These are phyloP conservation scores for mouse (Mus musculus) DNA, from an alignment of 2,113 vertebrate genomes.

Conservation along the genomic window DNA sequence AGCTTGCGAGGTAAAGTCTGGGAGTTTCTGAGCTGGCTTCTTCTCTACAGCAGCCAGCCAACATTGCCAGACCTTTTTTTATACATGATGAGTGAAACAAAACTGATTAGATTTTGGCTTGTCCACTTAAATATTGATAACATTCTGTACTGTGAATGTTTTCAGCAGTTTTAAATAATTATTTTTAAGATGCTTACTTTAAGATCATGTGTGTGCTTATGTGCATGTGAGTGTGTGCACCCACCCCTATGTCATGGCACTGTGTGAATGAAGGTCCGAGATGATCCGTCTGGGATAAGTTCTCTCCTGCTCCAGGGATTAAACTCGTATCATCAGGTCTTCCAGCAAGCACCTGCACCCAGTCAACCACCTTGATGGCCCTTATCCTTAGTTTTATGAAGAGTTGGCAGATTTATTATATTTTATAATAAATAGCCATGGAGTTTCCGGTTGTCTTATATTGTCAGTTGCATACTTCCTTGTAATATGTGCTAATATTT, in stretches of 20 bases:
- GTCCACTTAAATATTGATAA: constrained; percentile 36
- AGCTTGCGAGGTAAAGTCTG: constrained; percentile 93
- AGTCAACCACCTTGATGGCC: not conserved
- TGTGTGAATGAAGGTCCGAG: not conserved
- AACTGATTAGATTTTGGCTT: constrained; percentile 36
- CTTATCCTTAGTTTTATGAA: constrained; percentile 9
- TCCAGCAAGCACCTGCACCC: not conserved
- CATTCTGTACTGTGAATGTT: constrained; percentile 14
- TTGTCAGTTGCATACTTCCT: constrained; percentile 8
- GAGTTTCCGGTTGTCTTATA: not conserved
- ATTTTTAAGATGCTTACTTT: not conserved
- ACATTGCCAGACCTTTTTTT: constrained; percentile 38
- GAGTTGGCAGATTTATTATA: constrained; percentile 12
- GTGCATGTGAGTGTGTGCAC: not conserved
- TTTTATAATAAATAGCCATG: constrained; percentile 43
- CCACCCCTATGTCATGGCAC: not conserved
- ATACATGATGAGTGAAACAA: constrained; percentile 54
- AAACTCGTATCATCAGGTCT: not conserved
- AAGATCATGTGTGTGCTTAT: not conserved
- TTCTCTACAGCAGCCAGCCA: not conserved
- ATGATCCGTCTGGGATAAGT: not conserved
- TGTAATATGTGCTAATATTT: constrained; percentile 13
- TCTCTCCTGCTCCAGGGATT: not conserved
- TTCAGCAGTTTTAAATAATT: not conserved
- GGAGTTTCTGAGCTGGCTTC: constrained; percentile 11